Percentiles rank a stretch among this genome's conserved stretches.
Evolutionary conservation across 2,888 invertebrate species (phyloP).

Genomic region (Hydropsyche betteni): DNA sequence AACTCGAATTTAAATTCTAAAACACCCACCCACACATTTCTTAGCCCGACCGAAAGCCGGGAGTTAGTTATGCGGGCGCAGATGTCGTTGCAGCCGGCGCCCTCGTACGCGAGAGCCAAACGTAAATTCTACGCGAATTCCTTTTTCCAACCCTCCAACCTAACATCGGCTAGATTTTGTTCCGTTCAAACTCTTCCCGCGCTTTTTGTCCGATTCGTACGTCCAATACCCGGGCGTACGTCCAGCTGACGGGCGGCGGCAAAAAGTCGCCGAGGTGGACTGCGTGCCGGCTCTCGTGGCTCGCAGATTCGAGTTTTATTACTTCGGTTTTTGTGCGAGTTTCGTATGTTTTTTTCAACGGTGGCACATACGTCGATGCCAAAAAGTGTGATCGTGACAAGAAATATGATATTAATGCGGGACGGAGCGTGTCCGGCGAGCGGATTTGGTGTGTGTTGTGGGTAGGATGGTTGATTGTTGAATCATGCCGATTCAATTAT

Average conservation of each 20-base stretch:
- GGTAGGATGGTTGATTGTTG: too few relatives aligned
- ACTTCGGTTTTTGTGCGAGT: conserved; percentile 3
- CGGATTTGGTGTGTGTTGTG: too few relatives aligned
- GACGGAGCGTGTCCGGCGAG: too few relatives aligned
- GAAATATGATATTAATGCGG: too few relatives aligned
- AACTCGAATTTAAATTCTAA: too few relatives aligned
- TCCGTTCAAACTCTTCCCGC: conserved; percentile 2
- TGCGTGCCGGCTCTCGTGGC: conserved; percentile 1
- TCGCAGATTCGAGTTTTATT: conserved; percentile 17
- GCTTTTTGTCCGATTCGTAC: conserved; percentile 10
- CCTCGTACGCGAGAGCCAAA: neutral
- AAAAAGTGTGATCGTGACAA: too few relatives aligned
- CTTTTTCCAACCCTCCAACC: too few relatives aligned
- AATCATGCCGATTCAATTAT: too few relatives aligned
- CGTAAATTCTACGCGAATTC: conserved; percentile 11
- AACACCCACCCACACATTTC: too few relatives aligned
- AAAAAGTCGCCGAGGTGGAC: conserved; percentile 11
- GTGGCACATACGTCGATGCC: too few relatives aligned
- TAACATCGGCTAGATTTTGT: neutral
- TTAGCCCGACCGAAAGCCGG: neutral
- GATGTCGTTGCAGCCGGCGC: conserved; percentile 21
- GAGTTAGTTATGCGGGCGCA: conserved; percentile 18
- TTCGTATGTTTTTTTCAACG: too few relatives aligned
- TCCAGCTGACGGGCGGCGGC: neutral
- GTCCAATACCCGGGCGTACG: conserved; percentile 11